Conservation (phyloP, 2,113 vertebrate species). For the Aythya baeri region DNA sequence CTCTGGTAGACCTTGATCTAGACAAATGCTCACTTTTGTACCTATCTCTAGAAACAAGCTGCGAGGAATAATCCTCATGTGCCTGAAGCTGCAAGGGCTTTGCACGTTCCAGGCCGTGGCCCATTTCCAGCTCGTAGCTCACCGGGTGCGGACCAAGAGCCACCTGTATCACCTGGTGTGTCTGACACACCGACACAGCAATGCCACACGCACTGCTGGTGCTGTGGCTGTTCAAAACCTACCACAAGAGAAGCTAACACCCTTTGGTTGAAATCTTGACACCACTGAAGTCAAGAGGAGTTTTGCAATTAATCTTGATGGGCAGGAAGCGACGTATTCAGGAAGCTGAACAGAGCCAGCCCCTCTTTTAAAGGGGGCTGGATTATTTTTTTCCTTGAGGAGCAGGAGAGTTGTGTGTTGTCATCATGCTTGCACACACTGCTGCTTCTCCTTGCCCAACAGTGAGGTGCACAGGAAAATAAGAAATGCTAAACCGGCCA, state of each 20-base stretch:
- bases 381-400: not conserved
- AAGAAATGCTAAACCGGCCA: not conserved
- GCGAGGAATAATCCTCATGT: not conserved
- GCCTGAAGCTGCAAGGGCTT: not conserved
- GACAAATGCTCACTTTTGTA: not conserved
- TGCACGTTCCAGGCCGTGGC: not conserved
- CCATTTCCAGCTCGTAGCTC: not conserved
- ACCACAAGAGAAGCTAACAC: not conserved
- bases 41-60: not conserved
- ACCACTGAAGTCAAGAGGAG: not conserved
- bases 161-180: no score
- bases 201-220: rapidly evolving
- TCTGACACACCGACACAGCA: not conserved
- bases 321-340: not conserved
- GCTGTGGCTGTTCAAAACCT: not conserved
- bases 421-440: not conserved
- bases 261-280: not conserved
- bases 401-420: not conserved
- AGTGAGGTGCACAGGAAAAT: not conserved
- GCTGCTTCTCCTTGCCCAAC: not conserved
- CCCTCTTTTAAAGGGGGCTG: not conserved
- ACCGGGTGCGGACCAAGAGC: not conserved
- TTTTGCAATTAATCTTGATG: not conserved
- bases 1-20: not conserved
- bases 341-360: not conserved